Base-by-base conservation (phyloP, 2,113 vertebrate genomes). In the Oophaga pumilio region DNA sequence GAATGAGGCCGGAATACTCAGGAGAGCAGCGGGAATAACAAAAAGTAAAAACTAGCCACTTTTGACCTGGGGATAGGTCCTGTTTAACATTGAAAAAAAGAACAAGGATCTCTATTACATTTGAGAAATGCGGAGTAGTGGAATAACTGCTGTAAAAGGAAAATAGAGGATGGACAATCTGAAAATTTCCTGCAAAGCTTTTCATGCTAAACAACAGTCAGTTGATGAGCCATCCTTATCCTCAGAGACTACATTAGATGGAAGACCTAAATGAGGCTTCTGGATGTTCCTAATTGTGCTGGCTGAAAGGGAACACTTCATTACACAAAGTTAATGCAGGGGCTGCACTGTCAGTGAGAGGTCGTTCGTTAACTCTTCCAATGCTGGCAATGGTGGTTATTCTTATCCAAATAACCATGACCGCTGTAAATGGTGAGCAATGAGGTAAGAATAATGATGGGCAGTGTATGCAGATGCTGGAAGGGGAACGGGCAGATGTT, bases 321-420 rank as follows among this genome's bases (percentile, higher is more conserved):
- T 87, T 52, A 68, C 86, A 88, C 89, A 89, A 89, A 90, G 91
- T 91, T 91, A 89, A 88, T 90, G 87, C 64, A 81, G 76, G 82
- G 69, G 49, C 60, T 85, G 68, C 82, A 81, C 78, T 9, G 15
- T 59, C 78, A 81, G 57, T 33, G 33, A 81, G 26, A 81, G 78
- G 78, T 59, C 78, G 24, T 20, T 60, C 50, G 8, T 81, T 81
- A 81, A 81, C 78, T 33, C 52, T 28, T 81, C 14, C 57, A 24
- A 81, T 43, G 18, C 78, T 78, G 50, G 24, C 24, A 73, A 33
- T 8, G 1, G 15, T 73, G 69, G 28, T 28, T 43, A 73, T 73
- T 33, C 18, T 1, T 8, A 43, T 33, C 15, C 69, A 33, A 43
- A 43, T 28, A 73, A 43, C 69, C 69, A 73, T 73, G 15, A 73